Evolutionary conservation across 2,113 vertebrate genomes (phyloP).

Genomic region (Origma solitaria): DNA sequence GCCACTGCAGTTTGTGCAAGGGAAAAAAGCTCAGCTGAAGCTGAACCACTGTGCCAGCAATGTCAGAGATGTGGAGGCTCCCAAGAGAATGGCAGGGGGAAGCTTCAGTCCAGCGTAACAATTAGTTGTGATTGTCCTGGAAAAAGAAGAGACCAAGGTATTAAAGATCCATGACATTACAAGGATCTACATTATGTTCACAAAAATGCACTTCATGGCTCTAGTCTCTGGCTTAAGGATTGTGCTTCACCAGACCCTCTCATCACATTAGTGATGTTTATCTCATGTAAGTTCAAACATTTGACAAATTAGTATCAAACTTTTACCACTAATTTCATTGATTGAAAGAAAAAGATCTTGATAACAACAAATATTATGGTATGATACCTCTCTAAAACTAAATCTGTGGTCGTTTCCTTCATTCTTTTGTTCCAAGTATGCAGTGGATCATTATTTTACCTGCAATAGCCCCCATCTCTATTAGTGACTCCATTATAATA

Average conservation of each 20-base stretch:
- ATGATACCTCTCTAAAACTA: background rate
- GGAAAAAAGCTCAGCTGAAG: background rate
- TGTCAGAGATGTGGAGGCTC: background rate
- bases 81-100: background rate
- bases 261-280: background rate
- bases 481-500: background rate
- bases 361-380: background rate
- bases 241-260: background rate
- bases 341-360: background rate
- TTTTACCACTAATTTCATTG: background rate
- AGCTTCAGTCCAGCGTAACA: background rate
- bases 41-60: accelerated
- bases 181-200: background rate
- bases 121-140: background rate
- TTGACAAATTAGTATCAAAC: background rate
- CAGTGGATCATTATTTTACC: background rate
- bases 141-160: background rate
- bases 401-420: background rate
- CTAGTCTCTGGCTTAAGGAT: background rate
- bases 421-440: background rate
- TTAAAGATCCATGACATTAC: background rate
- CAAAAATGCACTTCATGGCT: background rate
- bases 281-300: background rate
- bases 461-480: background rate
- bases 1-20: background rate